Conservation (phyloP, 2,888 invertebrate species). For the Hemithea aestivaria region DNA sequence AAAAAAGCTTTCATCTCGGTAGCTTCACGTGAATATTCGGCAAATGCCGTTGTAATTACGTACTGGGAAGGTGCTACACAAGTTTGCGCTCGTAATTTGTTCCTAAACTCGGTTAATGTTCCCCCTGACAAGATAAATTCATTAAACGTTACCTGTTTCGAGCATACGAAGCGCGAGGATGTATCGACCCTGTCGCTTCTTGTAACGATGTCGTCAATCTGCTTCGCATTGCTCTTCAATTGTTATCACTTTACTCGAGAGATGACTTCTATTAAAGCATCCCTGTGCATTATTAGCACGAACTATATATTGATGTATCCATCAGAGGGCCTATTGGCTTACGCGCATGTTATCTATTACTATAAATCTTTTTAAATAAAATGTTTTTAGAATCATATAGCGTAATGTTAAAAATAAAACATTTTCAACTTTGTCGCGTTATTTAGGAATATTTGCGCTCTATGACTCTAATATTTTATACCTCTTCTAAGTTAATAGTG, state of each 20-base stretch:
- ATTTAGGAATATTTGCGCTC: too few species aligned
- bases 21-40: constrained; percentile 42
- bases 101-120: constrained; percentile 70
- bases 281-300: too few species aligned
- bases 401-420: too few species aligned
- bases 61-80: constrained; percentile 62
- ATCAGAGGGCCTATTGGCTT: too few species aligned
- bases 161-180: constrained; percentile 41
- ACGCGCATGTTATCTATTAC: too few species aligned
- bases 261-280: too few species aligned
- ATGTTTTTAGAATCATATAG: too few species aligned
- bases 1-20: constrained; percentile 47
- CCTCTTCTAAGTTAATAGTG: too few species aligned
- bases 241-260: constrained; percentile 20
- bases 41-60: constrained; percentile 58
- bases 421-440: too few species aligned
- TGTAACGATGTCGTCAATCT: constrained; percentile 47
- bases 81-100: constrained; percentile 72
- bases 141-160: constrained; percentile 62
- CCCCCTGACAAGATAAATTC: constrained; percentile 74
- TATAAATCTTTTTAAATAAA: too few species aligned
- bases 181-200: constrained; percentile 36
- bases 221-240: constrained; percentile 36
- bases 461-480: too few species aligned
- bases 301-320: too few species aligned